Conservation (phyloP, 2,113 vertebrate species). For the Pelobates fuscus region DNA sequence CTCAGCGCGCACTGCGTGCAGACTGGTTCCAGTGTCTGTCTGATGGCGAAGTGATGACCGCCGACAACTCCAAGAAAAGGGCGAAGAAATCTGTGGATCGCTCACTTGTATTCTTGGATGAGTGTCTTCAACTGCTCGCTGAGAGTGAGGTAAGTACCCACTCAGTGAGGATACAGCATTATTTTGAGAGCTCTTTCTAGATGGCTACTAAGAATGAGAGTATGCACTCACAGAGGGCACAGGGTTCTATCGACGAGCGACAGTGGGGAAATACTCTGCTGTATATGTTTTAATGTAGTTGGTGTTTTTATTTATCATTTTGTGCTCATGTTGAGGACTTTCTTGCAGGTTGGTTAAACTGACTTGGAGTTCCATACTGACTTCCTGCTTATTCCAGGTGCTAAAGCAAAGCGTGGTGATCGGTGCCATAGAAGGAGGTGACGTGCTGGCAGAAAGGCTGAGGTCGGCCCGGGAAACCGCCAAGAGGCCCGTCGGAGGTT, state of each 20-base stretch:
- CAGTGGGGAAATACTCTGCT: too few species aligned
- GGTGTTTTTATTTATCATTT: too few species aligned
- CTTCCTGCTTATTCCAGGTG: conserved; percentile 65
- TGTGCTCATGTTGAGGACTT: too few species aligned
- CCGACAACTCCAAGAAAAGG: conserved; percentile 75
- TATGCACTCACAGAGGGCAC: neutral
- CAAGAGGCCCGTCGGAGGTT: conserved; percentile 91
- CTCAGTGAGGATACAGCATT: neutral
- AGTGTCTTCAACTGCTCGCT: conserved; percentile 79
- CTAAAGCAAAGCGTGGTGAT: conserved; percentile 79
- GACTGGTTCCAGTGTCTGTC: conserved; percentile 94
- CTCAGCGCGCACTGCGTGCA: conserved; percentile 81
- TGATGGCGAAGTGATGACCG: conserved; percentile 84
- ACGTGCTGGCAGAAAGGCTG: conserved; percentile 85
- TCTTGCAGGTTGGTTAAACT: too few species aligned
- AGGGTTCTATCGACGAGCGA: too few species aligned
- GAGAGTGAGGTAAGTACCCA: conserved; percentile 72
- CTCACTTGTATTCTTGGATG: conserved; percentile 85
- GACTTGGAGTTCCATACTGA: too few species aligned
- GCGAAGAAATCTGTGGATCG: conserved; percentile 89
- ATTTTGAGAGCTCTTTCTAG: too few species aligned
- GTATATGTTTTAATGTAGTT: too few species aligned
- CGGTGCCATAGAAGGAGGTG: conserved; percentile 91
- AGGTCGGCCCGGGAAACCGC: conserved; percentile 90
- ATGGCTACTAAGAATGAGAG: neutral